Conservation (phyloP, 2,797 vertebrate genomes). For the Glossophaga mutica region DNA sequence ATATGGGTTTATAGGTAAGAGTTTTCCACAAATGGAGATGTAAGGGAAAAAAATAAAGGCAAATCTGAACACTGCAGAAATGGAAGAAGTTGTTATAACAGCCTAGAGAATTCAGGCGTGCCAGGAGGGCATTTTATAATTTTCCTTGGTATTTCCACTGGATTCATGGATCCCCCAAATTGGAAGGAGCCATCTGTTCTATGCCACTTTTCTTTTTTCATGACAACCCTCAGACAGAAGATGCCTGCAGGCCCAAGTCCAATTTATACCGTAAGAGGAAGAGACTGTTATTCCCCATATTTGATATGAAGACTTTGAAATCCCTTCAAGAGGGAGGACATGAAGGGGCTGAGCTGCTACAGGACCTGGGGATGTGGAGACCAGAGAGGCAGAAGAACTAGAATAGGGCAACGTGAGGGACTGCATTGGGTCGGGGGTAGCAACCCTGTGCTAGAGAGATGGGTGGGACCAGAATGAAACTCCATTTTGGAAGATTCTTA, state of each 20-base stretch:
- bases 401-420: background rate
- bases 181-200: background rate
- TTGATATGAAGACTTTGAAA: constrained; percentile 45
- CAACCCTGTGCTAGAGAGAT: background rate
- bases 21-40: background rate
- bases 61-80: constrained; percentile 35
- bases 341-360: no score
- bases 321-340: background rate
- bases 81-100: background rate
- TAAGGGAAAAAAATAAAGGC: background rate
- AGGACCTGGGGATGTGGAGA: background rate
- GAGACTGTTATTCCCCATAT: background rate
- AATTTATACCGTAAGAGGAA: constrained; percentile 52
- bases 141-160: background rate
- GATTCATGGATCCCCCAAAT: background rate
- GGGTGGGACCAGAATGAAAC: background rate
- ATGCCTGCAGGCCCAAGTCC: constrained; percentile 25
- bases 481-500: background rate
- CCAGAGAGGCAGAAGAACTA: background rate
- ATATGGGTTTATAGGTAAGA: constrained; percentile 24
- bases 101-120: background rate
- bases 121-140: constrained; percentile 1
- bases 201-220: constrained; percentile 23
- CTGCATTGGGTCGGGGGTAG: background rate
- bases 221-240: background rate